Evolutionary conservation across 37 sponge, comb jelly and placozoan species (phyloP), one percentile per base, ranked within the genome.

Genomic region (Beroe forskalii): DNA sequence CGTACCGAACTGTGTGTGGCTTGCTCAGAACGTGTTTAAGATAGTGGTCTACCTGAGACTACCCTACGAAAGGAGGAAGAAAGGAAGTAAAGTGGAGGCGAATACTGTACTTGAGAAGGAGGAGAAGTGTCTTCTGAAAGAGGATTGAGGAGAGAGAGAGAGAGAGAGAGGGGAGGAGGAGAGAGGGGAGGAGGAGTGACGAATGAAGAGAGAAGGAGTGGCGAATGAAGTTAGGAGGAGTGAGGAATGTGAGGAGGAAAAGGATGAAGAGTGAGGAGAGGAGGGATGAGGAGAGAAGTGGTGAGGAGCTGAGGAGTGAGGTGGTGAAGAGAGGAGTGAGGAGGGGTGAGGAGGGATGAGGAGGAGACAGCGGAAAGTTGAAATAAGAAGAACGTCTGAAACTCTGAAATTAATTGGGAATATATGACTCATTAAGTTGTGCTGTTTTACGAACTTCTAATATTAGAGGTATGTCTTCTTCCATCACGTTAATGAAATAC

Each of bases 221-320:
- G n/a, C n/a, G n/a, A n/a, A n/a, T n/a, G n/a, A n/a, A n/a, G n/a
- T n/a, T n/a, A n/a, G 6, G 55, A 48, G 55, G 12, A 48, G 55
- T 48, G 75, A 91, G 69, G 91, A 55, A 48, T 42, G 38, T 27
- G 75, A 67, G 72, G 20, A 28, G 91, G 60, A 67, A 39, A 32
- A 69, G 32, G 90, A 38, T n/a, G 36, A 67, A 41, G 24, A 32
- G 12, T 25, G 42, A 55, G 41, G 38, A 17, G 66, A 38, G n/a
- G n/a, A 36, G 40, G 61, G 32, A 41, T 67, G n/a, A n/a, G n/a
- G n/a, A n/a, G n/a, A n/a, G n/a, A n/a, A n/a, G n/a, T n/a, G n/a
- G n/a, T n/a, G n/a, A n/a, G n/a, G n/a, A n/a, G n/a, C n/a, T 23
- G 33, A n/a, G 38, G 6, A 39, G 40, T n/a, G n/a, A 36, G 40